Base-by-base conservation (phyloP, 92 coral and sea anemone genomes). In the Bergia puertoricense region DNA sequence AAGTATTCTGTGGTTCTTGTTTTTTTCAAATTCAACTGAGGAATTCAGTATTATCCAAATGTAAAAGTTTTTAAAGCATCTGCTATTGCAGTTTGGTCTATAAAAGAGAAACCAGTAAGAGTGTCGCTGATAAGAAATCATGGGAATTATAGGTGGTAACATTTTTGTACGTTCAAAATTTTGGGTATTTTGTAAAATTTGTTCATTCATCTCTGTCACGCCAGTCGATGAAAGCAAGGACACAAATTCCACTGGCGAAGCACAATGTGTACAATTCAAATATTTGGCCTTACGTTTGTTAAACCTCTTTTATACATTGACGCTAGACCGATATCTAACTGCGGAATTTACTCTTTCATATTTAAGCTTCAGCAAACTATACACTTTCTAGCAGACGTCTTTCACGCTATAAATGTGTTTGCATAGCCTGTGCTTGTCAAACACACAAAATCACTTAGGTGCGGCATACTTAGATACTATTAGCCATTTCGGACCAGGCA, bases 131-230 rank as follows among this genome's bases (percentile, higher is more conserved):
- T 76, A 20, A 39, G n/a, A 45, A 18, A 42, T 76, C 37, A 45
- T 15, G 23, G 48, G 14, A 38, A 45, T 20, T 76, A 76, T 18
- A 40, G 46, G 14, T 41, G 76, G 8, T 82, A 42, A 43, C 48
- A 5, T 82, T 66, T 30, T 15, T 42, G 11, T 22, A 2, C 6
- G 6, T 44, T 0, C 22, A 50, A 4, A 13, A 68, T 23, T 71
- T 73, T 14, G 8, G 11, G 67, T 36, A 79, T 22, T 38, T 42
- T 40, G 11, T 9, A 46, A 6, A 15, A 46, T 13, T 68, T 9
- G 6, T 84, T 84, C 67, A 15, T 11, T 48, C 39, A 83, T 7
- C 45, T 71, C 30, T 41, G 87, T 84, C 87, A 84, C 78, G 45
- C 65, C 50, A 69, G 16, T 11, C 10, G 30, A 38, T 3, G 14